phyloP scores from a whole-genome alignment of 1,140 invertebrate genomes.

The Conus betulinus region DNA sequence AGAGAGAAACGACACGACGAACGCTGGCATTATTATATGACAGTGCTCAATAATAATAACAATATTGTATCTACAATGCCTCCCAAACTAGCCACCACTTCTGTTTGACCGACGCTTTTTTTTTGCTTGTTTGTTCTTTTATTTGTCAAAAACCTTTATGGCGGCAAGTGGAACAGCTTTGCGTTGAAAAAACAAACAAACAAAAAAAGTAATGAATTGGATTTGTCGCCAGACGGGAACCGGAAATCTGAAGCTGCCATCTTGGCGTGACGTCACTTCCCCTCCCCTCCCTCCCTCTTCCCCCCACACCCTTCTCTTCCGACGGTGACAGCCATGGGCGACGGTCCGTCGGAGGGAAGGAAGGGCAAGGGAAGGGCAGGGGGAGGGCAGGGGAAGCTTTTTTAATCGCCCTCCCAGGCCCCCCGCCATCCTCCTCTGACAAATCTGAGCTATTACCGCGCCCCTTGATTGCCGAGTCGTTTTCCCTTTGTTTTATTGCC shows the following conservation, averaged over 20 bases:
- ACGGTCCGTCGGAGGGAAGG: neutral
- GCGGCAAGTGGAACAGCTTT: neutral
- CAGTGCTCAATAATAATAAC: no score
- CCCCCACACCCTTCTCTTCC: constrained; percentile 14
- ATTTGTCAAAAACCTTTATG: neutral
- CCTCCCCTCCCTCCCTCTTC: neutral
- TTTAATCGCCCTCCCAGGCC: constrained; percentile 32
- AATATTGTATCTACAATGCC: no score
- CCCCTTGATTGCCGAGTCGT: constrained; percentile 26
- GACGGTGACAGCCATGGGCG: constrained; percentile 1
- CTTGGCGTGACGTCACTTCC: neutral
- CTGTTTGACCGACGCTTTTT: no score
- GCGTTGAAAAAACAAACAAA: neutral
- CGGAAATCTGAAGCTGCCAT: neutral
- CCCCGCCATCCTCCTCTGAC: constrained; percentile 28
- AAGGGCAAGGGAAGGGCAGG: neutral
- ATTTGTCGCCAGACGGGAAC: neutral
- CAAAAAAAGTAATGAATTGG: neutral
- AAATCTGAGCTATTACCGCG: constrained; percentile 39
- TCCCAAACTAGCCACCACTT: no score
- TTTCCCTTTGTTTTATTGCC: constrained; percentile 36
- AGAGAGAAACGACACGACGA: no score
- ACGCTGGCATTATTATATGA: no score
- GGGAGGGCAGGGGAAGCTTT: neutral
- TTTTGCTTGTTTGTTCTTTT: neutral